These are phyloP conservation scores for Macaca fascicularis DNA, from an alignment of 2,113 vertebrate species.

Conservation along the genomic window DNA sequence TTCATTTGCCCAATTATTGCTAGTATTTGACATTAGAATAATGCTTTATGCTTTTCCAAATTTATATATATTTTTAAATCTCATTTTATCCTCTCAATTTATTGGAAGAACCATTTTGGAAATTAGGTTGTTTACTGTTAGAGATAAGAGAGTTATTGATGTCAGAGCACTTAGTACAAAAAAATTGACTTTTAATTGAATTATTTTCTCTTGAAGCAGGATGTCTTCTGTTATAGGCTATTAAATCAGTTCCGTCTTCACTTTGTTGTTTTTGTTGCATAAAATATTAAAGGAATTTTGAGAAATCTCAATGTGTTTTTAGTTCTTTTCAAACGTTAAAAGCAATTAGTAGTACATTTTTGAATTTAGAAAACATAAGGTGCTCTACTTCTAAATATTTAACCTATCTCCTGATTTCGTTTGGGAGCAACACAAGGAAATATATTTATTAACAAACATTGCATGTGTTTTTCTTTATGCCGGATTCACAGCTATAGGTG, in stretches of 20 bases:
- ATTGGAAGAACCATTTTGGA: background rate
- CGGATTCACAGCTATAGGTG: background rate
- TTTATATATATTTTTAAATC: background rate
- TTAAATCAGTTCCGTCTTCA: background rate
- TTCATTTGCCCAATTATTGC: background rate
- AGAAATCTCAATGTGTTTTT: background rate
- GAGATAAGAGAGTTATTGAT: background rate
- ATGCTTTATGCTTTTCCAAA: constrained; percentile 13
- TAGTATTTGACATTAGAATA: constrained; percentile 13
- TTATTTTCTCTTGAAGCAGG: constrained; percentile 29
- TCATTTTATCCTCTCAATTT: background rate
- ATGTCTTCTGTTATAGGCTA: background rate
- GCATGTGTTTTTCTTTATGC: background rate
- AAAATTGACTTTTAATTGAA: background rate
- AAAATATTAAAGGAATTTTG: constrained; percentile 28
- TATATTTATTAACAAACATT: background rate
- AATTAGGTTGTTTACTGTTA: background rate
- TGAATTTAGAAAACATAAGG: constrained; percentile 6
- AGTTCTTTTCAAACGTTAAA: constrained; percentile 30
- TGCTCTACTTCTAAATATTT: constrained; percentile 6
- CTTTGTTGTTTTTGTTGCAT: constrained; percentile 7
- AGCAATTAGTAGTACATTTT: constrained; percentile 14
- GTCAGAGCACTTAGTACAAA: background rate
- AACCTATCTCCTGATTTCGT: background rate
- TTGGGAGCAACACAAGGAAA: background rate